Evolutionary conservation across 2,888 invertebrate species (phyloP).

Genomic region (Cartodere bifasciata): DNA sequence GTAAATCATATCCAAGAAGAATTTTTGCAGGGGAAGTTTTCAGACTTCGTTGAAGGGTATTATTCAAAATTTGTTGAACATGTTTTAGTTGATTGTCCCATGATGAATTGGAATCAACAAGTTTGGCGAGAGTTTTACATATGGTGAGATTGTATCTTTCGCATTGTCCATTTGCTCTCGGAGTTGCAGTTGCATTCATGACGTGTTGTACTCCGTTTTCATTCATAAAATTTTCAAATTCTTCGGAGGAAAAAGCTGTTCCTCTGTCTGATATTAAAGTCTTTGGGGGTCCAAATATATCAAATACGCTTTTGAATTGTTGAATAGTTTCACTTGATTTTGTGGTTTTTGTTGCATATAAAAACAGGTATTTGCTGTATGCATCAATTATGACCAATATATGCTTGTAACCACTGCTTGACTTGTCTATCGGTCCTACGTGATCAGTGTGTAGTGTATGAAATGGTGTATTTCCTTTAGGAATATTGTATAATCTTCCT

Average conservation of each 20-base stretch:
- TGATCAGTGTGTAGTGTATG: too few relatives aligned
- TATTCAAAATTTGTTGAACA: too few relatives aligned
- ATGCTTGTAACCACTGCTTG: too few relatives aligned
- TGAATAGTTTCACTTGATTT: constrained; percentile 13
- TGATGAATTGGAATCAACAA: too few relatives aligned
- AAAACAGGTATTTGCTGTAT: constrained; percentile 11
- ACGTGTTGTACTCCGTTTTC: constrained; percentile 7
- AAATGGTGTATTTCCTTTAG: too few relatives aligned
- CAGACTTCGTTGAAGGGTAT: too few relatives aligned
- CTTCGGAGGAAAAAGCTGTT: constrained; percentile 13
- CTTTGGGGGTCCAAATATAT: constrained; percentile 2
- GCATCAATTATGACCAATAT: constrained; percentile 8
- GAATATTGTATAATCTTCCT: too few relatives aligned
- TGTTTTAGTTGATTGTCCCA: too few relatives aligned
- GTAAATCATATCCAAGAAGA: too few relatives aligned
- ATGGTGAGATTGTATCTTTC: constrained; percentile 2
- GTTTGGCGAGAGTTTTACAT: too few relatives aligned
- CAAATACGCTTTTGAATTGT: constrained; percentile 4
- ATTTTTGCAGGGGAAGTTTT: too few relatives aligned
- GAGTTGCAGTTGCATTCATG: constrained; percentile 5
- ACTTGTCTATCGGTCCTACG: too few relatives aligned
- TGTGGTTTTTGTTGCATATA: constrained; percentile 11
- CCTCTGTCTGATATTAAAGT: constrained; percentile 13
- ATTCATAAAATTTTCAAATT: constrained; percentile 6
- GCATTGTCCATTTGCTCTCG: constrained; percentile 6